These are phyloP conservation scores for Paralvinella palmiformis DNA, from an alignment of 1,140 invertebrate genomes.

Conservation along the genomic window DNA sequence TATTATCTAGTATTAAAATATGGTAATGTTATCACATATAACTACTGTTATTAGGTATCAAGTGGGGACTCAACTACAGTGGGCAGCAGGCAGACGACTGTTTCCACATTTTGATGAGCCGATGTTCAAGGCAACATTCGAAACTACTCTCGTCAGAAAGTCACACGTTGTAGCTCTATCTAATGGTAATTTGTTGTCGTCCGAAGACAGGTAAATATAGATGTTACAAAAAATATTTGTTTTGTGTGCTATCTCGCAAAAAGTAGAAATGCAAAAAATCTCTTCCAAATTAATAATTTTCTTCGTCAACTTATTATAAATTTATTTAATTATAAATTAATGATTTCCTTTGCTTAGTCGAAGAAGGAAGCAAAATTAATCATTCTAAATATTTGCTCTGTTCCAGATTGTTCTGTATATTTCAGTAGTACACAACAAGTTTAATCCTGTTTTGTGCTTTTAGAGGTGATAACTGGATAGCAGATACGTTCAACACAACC, in stretches of 20 bases:
- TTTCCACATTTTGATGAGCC: slow-evolving; percentile 19
- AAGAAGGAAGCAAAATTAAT: no score
- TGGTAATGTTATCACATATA: no score
- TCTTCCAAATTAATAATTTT: no score
- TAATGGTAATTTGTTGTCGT: background rate
- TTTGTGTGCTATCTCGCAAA: no score
- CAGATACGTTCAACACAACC: slow-evolving; percentile 38
- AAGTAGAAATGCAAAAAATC: no score
- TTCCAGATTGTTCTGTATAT: no score
- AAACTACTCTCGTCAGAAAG: background rate
- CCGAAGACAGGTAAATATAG: background rate
- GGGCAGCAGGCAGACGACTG: background rate
- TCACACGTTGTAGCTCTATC: background rate
- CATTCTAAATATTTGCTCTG: no score
- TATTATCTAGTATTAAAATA: no score
- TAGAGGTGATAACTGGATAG: slow-evolving; percentile 26
- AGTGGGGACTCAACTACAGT: slow-evolving; percentile 8
- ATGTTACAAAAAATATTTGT: background rate
- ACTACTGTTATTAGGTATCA: slow-evolving; percentile 3
- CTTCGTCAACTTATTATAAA: no score
- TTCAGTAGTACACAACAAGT: background rate
- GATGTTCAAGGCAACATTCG: slow-evolving; percentile 14
- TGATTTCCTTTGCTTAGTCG: no score
- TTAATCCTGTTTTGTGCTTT: background rate
- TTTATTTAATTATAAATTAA: no score